Conservation (phyloP, 2,113 vertebrate species). For the Aegithalos caudatus region DNA sequence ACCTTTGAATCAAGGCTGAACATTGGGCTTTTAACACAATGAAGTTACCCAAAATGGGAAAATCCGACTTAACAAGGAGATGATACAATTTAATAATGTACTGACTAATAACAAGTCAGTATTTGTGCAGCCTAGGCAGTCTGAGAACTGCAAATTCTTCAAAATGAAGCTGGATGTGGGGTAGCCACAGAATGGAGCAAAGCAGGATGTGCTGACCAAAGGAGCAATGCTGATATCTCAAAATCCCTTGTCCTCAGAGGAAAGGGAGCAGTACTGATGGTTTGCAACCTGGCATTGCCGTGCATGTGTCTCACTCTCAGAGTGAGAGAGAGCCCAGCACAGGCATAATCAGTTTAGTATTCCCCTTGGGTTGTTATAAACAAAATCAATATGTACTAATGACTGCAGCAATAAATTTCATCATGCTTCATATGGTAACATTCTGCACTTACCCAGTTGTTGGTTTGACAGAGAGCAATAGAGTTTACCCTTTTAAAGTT, state of each 20-base stretch:
- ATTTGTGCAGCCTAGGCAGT: not conserved
- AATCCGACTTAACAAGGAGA: not conserved
- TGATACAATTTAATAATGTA: not conserved
- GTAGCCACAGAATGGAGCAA: not conserved
- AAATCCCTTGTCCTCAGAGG: not conserved
- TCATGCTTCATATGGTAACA: conserved; percentile 66
- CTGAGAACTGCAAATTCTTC: not conserved
- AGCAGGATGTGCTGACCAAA: not conserved
- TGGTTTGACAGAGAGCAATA: conserved; percentile 74
- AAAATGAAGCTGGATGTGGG: not conserved
- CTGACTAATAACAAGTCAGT: not conserved
- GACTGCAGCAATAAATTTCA: conserved; percentile 75
- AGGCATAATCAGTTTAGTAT: conserved; percentile 60
- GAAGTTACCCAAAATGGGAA: not conserved
- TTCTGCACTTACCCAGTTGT: conserved; percentile 72
- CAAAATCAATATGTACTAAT: conserved; percentile 78
- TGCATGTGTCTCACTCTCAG: not conserved
- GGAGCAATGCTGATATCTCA: not conserved
- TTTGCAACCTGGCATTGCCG: not conserved
- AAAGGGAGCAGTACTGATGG: not conserved
- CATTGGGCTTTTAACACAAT: not conserved
- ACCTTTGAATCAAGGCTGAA: not conserved
- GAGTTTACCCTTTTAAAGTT: conserved; percentile 76
- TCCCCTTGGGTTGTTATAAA: conserved; percentile 71
- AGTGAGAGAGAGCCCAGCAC: not conserved